phyloP scores from a whole-genome alignment of 2,797 vertebrate species.

The Chaenodraco wilsoni region DNA sequence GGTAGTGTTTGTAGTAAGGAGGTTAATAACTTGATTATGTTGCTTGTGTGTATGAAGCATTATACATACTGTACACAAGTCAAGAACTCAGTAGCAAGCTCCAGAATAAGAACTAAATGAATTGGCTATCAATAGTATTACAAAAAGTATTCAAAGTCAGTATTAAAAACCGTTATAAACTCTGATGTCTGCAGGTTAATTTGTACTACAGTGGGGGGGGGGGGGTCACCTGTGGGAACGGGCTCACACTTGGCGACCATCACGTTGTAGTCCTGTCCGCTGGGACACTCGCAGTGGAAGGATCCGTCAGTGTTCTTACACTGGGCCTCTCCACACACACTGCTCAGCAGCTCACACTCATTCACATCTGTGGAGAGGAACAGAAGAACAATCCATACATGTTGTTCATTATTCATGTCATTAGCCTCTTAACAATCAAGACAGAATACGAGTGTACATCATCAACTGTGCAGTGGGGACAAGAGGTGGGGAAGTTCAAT shows the following conservation, averaged over 20 bases:
- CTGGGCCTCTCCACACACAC: slow-evolving; percentile 92
- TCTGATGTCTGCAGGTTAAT: neutral
- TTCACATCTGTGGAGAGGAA: slow-evolving; percentile 89
- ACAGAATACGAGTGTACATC: neutral
- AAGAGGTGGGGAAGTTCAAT: neutral
- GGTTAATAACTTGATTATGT: neutral
- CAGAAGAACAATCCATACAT: neutral
- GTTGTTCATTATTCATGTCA: neutral
- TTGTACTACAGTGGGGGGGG: neutral
- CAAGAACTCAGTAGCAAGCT: neutral
- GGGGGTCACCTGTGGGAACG: slow-evolving; percentile 83
- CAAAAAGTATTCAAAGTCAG: too few relatives aligned
- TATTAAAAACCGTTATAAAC: neutral
- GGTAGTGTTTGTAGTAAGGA: neutral
- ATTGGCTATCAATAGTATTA: neutral
- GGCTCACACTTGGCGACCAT: slow-evolving; percentile 91
- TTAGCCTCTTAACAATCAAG: neutral
- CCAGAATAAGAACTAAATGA: neutral
- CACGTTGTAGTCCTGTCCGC: slow-evolving; percentile 89
- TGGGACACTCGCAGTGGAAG: slow-evolving; percentile 90
- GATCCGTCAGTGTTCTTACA: slow-evolving; percentile 93
- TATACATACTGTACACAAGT: neutral
- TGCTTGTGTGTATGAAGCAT: slow-evolving; percentile 3
- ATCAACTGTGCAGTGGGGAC: neutral
- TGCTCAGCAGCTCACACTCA: slow-evolving; percentile 92